A percentile compares a stretch with the other conserved stretches of the same genome.
These are phyloP conservation scores for Hemitrygon akajei DNA, from an alignment of 2,797 vertebrate species.

Conservation along the genomic window DNA sequence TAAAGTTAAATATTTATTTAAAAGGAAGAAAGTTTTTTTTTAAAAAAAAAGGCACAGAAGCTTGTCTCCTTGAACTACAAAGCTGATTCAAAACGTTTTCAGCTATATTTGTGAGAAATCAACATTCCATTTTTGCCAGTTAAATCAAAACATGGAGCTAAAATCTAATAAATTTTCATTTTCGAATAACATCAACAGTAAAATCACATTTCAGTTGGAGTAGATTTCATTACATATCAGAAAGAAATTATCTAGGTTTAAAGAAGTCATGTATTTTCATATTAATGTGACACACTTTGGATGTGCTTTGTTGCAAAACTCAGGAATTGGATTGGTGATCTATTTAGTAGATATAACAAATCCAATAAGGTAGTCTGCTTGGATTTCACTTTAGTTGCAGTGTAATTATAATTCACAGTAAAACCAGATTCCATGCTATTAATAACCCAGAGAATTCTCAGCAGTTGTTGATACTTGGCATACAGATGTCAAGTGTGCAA, in stretches of 20 bases:
- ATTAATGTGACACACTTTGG: not conserved
- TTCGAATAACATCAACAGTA: not conserved
- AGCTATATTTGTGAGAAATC: not conserved
- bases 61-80: not conserved
- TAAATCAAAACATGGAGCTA: not conserved
- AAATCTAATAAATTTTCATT: not conserved
- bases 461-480: not conserved
- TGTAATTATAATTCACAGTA: not conserved
- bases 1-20: not conserved
- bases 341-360: not conserved
- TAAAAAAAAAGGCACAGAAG: not conserved
- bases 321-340: not conserved
- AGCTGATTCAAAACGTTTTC: not conserved
- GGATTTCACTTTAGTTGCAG: not conserved
- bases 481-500: not conserved
- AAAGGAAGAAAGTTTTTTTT: not conserved
- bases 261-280: not conserved
- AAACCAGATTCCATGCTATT: not conserved
- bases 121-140: slow-evolving; percentile 7
- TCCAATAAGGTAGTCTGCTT: not conserved
- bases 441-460: not conserved
- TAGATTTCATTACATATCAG: not conserved
- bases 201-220: not conserved
- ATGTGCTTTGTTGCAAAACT: slow-evolving; percentile 14
- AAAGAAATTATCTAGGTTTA: not conserved